Evolutionary conservation across 2,888 invertebrate species (phyloP).

Genomic region (Gortyna flavago): DNA sequence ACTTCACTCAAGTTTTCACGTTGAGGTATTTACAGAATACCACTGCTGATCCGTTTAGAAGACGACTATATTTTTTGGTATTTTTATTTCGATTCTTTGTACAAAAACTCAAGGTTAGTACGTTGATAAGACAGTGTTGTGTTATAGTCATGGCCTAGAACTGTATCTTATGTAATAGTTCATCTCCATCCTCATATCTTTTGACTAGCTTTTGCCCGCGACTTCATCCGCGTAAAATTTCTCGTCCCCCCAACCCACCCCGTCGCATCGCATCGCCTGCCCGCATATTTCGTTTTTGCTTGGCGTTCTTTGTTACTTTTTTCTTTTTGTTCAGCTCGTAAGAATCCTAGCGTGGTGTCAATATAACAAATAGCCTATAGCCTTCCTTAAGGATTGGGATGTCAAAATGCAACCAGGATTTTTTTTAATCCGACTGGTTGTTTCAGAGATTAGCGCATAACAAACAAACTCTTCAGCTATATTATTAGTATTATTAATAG

Average conservation of each 20-base stretch:
- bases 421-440: too few species aligned
- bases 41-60: too few species aligned
- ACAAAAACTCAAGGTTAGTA: neutral
- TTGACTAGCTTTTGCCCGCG: neutral
- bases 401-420: too few species aligned
- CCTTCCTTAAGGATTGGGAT: too few species aligned
- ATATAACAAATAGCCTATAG: too few species aligned
- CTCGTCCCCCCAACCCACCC: neutral
- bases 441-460: neutral
- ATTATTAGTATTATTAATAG: neutral
- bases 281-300: neutral
- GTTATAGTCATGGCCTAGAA: neutral
- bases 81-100: neutral
- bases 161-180: neutral
- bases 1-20: too few species aligned
- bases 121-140: neutral
- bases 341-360: too few species aligned
- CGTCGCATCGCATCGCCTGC: neutral
- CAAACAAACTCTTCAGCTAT: neutral
- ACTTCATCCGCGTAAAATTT: neutral
- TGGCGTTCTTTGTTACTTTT: neutral
- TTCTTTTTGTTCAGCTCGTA: neutral
- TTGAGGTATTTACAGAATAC: too few species aligned
- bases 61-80: neutral
- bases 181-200: neutral